Evolutionary conservation across 1,140 invertebrate species (phyloP), one percentile per base, ranked within the genome.

Genomic region (Chionoecetes opilio): DNA sequence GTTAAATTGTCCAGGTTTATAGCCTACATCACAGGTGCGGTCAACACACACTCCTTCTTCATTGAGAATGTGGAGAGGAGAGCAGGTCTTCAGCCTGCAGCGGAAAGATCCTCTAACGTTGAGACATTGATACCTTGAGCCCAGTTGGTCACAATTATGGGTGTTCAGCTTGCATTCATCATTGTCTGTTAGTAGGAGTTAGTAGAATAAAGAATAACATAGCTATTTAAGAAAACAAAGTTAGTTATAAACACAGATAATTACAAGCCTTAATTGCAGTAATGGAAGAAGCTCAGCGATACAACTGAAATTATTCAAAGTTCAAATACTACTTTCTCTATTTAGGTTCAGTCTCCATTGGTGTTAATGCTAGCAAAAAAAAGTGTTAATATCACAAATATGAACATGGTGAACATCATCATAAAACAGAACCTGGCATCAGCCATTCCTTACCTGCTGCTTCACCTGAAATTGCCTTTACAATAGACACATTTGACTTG

Each of bases 131-230:
- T 98, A 99, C 5, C 98, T 98, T 0, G 97, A 96, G 0, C 98
- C 98, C 2, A 97, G 97, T 82, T 96, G 94, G 38, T 96, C 92
- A 96, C 99, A 99, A 96, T 98, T 98, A 97, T 99, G 98, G 0
- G 98, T 98, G 6, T 98, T 98, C 1, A 99, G 97, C 0, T 97
- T 96, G 96, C 99, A 99, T 97, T 99, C 99, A 97, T 99, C 98
- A 96, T 99, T 98, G 97, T 99, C 99, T 98, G 96, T 38, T 38
- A n/a, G 86, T 87, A 93, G 17, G 37, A 86, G 35, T 41, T 38
- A 34, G 32, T 63, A 53, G 26, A 88, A n/a, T 6, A 35, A 85
- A 82, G n/a, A n/a, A 2, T 6, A 75, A 84, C 37, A 38, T 38
- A 85, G 35, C n/a, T 34, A 31, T 3, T 8, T 34, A 29, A 31